Conservation (phyloP, 2,797 vertebrate species). For the Artibeus lituratus region DNA sequence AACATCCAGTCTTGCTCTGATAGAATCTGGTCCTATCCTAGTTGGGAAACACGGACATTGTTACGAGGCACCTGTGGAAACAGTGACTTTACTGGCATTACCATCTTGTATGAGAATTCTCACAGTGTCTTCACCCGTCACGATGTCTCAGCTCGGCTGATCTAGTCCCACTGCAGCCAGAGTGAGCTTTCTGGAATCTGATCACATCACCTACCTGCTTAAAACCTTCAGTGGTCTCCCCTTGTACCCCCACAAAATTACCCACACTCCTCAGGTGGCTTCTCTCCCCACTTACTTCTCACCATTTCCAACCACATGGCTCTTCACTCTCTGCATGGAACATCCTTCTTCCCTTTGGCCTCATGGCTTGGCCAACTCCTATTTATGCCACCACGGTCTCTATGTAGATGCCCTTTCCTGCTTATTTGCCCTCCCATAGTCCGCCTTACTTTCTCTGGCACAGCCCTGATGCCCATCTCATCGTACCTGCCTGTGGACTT, state of each 20-base stretch:
- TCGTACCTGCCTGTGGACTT: neutral
- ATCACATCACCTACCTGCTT: neutral
- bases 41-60: neutral
- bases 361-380: neutral
- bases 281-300: neutral
- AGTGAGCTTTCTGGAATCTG: neutral
- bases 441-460: neutral
- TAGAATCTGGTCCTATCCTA: neutral
- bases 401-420: neutral
- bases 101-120: neutral
- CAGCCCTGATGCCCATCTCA: neutral
- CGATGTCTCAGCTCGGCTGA: neutral
- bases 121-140: neutral
- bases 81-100: neutral
- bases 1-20: neutral
- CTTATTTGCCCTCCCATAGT: neutral
- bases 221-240: neutral
- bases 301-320: fast-evolving
- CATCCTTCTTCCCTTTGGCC: neutral
- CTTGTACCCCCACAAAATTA: neutral
- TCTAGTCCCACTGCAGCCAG: neutral
- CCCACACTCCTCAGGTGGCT: neutral
- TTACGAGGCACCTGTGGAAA: neutral
- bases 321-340: neutral
- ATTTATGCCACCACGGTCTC: neutral